Conservation (phyloP, 37 sponge, comb jelly and placozoan genomes). For the Halisarca cf. caerulea region DNA sequence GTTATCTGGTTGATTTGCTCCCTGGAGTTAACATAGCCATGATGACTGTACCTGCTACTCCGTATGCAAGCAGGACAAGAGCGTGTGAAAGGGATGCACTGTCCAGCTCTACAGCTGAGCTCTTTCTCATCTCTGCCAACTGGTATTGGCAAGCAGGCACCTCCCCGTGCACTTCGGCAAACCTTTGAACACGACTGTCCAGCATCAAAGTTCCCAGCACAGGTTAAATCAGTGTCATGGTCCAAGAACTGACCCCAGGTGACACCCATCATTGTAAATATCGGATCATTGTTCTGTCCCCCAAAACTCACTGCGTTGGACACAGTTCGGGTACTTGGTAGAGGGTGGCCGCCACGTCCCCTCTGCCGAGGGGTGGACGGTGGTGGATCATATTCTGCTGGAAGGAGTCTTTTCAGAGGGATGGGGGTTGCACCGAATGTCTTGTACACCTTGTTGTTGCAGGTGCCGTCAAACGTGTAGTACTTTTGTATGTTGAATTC, state of each 20-base stretch:
- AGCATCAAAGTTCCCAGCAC: slow-evolving; percentile 18
- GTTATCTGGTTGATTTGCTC: slow-evolving; percentile 87
- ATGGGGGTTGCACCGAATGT: slow-evolving; percentile 40
- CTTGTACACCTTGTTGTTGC: slow-evolving; percentile 80
- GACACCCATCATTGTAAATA: slow-evolving; percentile 69
- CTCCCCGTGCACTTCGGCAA: not conserved
- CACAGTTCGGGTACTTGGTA: not conserved
- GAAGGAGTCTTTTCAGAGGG: slow-evolving; percentile 40
- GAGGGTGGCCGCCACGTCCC: not conserved
- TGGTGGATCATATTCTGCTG: slow-evolving; percentile 40
- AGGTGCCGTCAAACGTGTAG: slow-evolving; percentile 83
- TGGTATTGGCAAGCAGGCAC: slow-evolving; percentile 74
- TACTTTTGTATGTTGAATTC: slow-evolving; percentile 21
- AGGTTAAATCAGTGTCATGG: slow-evolving; percentile 69
- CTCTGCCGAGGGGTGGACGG: slow-evolving; percentile 2
- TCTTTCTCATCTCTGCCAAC: slow-evolving; percentile 50
- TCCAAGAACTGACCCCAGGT: slow-evolving; percentile 85
- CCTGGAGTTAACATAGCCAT: slow-evolving; percentile 24
- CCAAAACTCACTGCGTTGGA: not conserved
- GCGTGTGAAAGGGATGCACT: slow-evolving; percentile 59
- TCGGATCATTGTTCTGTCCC: not conserved
- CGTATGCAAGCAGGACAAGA: slow-evolving; percentile 58
- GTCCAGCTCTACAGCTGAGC: slow-evolving; percentile 24
- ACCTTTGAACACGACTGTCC: not conserved
- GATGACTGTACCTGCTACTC: not conserved